Evolutionary conservation across 2,113 vertebrate species (phyloP).

Genomic region (Bombycilla garrulus): DNA sequence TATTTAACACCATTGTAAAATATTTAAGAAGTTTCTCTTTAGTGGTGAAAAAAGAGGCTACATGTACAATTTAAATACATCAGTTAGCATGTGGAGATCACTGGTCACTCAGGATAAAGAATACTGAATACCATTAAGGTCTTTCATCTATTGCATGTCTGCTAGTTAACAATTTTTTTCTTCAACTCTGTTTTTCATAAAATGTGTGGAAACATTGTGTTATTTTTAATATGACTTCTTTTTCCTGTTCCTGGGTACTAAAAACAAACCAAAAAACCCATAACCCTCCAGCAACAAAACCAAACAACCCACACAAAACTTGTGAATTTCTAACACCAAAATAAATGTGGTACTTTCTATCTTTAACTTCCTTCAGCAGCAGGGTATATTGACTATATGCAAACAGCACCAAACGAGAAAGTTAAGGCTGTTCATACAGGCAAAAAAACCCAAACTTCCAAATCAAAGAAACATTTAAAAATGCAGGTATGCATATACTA

Average conservation of each 20-base stretch:
- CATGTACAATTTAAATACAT: background rate
- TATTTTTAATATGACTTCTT: background rate
- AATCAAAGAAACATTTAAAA: background rate
- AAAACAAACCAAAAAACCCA: background rate
- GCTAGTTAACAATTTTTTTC: background rate
- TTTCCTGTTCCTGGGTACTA: background rate
- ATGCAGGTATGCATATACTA: background rate
- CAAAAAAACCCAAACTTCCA: background rate
- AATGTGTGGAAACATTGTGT: background rate
- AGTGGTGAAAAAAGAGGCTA: background rate
- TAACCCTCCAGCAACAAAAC: background rate
- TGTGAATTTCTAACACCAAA: background rate
- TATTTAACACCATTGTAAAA: background rate
- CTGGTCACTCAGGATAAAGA: background rate
- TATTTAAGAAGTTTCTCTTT: background rate
- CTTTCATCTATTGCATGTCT: background rate
- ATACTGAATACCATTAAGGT: background rate
- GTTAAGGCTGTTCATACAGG: conserved; percentile 39
- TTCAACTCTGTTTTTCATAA: background rate
- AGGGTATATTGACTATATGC: background rate
- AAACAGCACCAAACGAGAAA: conserved; percentile 4
- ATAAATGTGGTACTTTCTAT: background rate
- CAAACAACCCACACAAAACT: background rate
- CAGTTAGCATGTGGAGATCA: background rate
- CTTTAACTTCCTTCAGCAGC: conserved; percentile 32